A percentile compares a stretch with the other conserved stretches of the same genome.
phyloP scores from a whole-genome alignment of 2,888 invertebrate genomes.

The Tridacna crocea region DNA sequence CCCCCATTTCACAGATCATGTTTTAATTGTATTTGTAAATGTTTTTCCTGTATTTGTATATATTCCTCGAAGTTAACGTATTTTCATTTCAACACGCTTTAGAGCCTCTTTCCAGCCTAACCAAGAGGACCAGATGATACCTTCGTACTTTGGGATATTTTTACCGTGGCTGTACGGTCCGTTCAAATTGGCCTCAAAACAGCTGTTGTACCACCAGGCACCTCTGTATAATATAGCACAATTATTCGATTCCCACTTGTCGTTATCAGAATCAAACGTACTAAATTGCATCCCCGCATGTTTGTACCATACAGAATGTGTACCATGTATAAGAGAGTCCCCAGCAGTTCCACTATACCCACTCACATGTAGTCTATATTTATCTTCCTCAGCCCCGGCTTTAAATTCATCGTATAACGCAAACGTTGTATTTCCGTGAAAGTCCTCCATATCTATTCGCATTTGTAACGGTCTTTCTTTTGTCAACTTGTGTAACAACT shows the following conservation, averaged over 20 bases:
- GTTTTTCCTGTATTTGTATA: too few relatives aligned
- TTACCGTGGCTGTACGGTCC: not conserved
- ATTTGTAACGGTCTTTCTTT: not conserved
- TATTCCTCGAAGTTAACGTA: constrained; percentile 1
- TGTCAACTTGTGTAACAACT: not conserved
- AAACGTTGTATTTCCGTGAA: not conserved
- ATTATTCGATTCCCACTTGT: not conserved
- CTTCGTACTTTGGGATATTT: not conserved
- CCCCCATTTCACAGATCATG: too few relatives aligned
- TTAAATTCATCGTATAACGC: not conserved
- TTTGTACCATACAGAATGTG: too few relatives aligned
- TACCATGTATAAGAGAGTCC: not conserved
- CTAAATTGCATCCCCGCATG: not conserved
- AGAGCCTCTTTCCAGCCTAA: not conserved
- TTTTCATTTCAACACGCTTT: constrained; percentile 11
- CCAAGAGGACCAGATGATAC: not conserved
- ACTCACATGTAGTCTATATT: not conserved
- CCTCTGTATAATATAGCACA: not conserved
- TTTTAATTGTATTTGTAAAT: too few relatives aligned
- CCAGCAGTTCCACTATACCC: not conserved
- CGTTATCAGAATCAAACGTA: constrained; percentile 11
- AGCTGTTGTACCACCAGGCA: constrained; percentile 2
- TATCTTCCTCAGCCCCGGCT: not conserved
- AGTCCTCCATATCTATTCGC: constrained; percentile 1
- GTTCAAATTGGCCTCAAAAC: not conserved